Evolutionary conservation across 2,113 vertebrate species (phyloP), one percentile per base, ranked within the genome.

Genomic region (Tragulus kanchil): DNA sequence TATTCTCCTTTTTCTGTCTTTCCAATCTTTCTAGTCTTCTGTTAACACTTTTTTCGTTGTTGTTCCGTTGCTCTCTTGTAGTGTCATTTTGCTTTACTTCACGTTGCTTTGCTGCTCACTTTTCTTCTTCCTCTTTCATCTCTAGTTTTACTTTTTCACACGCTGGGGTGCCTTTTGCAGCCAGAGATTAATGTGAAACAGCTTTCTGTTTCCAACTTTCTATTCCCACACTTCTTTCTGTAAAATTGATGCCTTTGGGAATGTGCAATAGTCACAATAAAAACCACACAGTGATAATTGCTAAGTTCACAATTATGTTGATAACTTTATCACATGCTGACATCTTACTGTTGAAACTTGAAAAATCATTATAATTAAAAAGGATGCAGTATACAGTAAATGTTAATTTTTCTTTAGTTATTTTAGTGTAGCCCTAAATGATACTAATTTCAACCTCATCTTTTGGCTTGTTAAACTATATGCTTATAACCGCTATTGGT

Each of bases 191-290:
- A 31, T 0, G 13, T 69, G 31, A 88, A 92, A 36, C 56, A 94
- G 69, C 45, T 91, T 97, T 82, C 28, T 87, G 12, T 92, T 93
- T 95, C 42, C 56, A 96, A 81, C 65, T 91, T 97, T 82, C 28
- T 87, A 9, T 92, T 93, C 94, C 42, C 56, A 96, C 77, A 61
- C 71, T 92, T 79, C 54, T 87, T 89, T 73, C 19, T 93, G 54
- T 85, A 89, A 26, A 84, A 75, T 9, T 56, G 28, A 64, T 89
- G 31, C 50, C 19, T 96, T 97, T 69, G 92, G 48, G 23, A 97
- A 78, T 84, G 23, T 90, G 52, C 6, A 67, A 11, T 61, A 65
- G 79, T 96, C 82, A 73, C 8, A 73, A 54, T 91, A 89, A 92
- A 59, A 96, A 87, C 0, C 11, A 52, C 54, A 45, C 17, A 77